Conservation (phyloP, 1,140 invertebrate genomes). For the Eriocheir sinensis region DNA sequence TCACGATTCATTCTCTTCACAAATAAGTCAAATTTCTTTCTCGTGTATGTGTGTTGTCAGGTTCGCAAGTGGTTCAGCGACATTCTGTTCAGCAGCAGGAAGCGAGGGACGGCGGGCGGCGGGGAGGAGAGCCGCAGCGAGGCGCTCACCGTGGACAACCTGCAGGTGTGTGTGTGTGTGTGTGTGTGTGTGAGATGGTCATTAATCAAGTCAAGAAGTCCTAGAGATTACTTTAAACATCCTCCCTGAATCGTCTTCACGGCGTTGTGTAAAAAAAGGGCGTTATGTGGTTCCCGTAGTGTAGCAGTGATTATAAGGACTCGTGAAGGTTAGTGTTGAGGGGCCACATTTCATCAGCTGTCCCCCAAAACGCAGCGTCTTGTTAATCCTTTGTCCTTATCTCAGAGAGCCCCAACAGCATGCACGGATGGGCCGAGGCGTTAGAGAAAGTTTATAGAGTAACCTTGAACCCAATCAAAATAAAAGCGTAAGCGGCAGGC, state of each 20-base stretch:
- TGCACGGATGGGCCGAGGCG: too few relatives aligned
- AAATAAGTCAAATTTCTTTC: too few relatives aligned
- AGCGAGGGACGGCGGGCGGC: constrained; percentile 25
- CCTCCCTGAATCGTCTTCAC: background rate
- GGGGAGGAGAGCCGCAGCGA: background rate
- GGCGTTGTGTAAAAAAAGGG: background rate
- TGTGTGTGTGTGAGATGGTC: background rate
- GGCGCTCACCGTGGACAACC: constrained; percentile 59
- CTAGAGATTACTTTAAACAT: background rate
- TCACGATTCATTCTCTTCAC: too few relatives aligned
- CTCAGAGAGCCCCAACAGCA: too few relatives aligned
- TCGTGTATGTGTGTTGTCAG: background rate
- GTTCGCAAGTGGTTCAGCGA: constrained; percentile 69
- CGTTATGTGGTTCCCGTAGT: background rate
- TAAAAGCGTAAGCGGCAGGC: too few relatives aligned
- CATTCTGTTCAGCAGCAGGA: constrained; percentile 61
- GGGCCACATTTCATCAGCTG: background rate
- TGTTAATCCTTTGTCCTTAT: too few relatives aligned
- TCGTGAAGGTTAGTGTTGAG: background rate
- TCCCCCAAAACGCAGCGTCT: too few relatives aligned
- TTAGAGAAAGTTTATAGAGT: too few relatives aligned
- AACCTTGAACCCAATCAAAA: too few relatives aligned
- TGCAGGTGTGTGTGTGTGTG: constrained; percentile 40
- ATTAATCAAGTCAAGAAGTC: background rate
- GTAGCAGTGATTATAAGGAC: background rate